These are phyloP conservation scores for Oreochromis niloticus DNA, from an alignment of 2,113 vertebrate genomes.

Conservation along the genomic window DNA sequence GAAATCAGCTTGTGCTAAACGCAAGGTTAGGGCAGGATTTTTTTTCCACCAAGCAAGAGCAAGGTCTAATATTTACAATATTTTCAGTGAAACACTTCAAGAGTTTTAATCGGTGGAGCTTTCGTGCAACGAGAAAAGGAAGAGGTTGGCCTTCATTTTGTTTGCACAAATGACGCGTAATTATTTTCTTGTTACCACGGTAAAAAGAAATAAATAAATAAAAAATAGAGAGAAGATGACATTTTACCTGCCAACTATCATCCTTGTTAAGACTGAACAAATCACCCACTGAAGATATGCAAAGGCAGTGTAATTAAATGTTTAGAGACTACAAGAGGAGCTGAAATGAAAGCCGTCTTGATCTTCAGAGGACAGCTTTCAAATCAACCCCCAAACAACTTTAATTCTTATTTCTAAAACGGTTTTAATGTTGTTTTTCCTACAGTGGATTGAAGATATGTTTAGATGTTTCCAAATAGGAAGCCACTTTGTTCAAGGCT, in stretches of 20 bases:
- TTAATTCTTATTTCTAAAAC: slow-evolving; percentile 31
- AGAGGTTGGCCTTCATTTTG: not conserved
- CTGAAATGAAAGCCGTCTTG: slow-evolving; percentile 8
- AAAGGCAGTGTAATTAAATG: slow-evolving; percentile 33
- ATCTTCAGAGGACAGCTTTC: slow-evolving; percentile 35
- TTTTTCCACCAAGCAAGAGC: not conserved
- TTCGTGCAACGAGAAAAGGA: not conserved
- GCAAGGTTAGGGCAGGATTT: not conserved
- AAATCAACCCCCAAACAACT: slow-evolving; percentile 23
- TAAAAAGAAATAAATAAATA: not conserved
- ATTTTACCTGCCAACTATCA: slow-evolving; percentile 20
- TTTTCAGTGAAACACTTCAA: not conserved
- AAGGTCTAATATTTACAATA: not conserved
- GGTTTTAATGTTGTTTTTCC: slow-evolving; percentile 11
- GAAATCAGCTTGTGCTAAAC: not conserved
- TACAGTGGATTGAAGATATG: not conserved
- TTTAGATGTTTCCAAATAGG: slow-evolving; percentile 4
- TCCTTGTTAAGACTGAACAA: not conserved
- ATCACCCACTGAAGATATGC: not conserved
- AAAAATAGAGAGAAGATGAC: not conserved
- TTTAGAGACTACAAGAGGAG: slow-evolving; percentile 11
- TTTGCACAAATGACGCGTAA: not conserved
- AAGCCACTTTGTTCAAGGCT: slow-evolving; percentile 23
- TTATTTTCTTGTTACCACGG: not conserved
- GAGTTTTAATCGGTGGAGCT: not conserved